Conservation (phyloP, 35 echinoderm and acorn worm genomes). For the Lytechinus variegatus region DNA sequence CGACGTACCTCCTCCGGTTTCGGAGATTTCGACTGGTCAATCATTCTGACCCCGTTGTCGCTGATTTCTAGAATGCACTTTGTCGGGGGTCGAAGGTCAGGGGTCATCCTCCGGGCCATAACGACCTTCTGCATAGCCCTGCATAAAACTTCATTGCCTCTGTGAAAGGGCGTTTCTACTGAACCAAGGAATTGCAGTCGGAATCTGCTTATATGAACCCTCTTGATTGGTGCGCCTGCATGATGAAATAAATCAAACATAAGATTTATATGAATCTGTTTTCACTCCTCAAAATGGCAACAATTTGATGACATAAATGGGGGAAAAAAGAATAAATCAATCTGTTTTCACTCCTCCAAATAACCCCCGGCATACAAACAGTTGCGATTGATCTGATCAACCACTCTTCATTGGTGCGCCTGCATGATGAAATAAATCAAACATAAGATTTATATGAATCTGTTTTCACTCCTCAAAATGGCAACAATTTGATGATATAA, state of each 20-base stretch:
- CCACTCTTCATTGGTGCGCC: too few relatives aligned
- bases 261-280: too few relatives aligned
- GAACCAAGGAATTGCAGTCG: conserved; percentile 88
- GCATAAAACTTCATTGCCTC: conserved; percentile 94
- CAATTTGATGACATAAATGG: too few relatives aligned
- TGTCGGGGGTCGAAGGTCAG: conserved; percentile 74
- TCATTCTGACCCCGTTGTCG: conserved; percentile 92
- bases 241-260: background rate
- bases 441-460: too few relatives aligned
- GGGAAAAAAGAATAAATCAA: too few relatives aligned
- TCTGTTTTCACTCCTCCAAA: too few relatives aligned
- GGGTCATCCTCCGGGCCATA: conserved; percentile 79
- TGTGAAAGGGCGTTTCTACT: conserved; percentile 80
- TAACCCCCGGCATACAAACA: too few relatives aligned
- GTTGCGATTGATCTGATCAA: too few relatives aligned
- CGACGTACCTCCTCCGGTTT: conserved; percentile 44
- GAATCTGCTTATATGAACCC: conserved; percentile 75
- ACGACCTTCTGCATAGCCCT: conserved; percentile 97
- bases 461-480: too few relatives aligned
- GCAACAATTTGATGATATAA: too few relatives aligned
- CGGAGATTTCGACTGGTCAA: conserved; percentile 79
- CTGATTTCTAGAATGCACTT: conserved; percentile 91
- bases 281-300: too few relatives aligned
- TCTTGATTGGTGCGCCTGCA: conserved; percentile 60
- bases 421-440: too few relatives aligned